Evolutionary conservation across 2,888 invertebrate species (phyloP).

Genomic region (Coremacera marginata): DNA sequence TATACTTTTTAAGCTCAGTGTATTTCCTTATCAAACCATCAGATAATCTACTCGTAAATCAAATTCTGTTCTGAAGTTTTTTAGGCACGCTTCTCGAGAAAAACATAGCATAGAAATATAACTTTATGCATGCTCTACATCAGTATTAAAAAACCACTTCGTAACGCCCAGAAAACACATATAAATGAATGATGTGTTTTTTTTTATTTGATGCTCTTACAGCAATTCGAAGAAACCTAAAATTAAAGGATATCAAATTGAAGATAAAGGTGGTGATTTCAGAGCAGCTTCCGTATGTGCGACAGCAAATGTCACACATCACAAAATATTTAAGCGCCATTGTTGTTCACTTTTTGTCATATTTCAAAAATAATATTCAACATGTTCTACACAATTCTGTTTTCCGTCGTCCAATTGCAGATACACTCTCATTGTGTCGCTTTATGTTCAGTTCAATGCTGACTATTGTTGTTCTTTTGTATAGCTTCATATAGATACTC

Average conservation of each 20-base stretch:
- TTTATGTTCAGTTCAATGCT: neutral
- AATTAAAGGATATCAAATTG: conserved; percentile 5
- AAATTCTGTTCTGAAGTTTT: conserved; percentile 38
- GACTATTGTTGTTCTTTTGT: conserved; percentile 2
- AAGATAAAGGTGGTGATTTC: neutral
- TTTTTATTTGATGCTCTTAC: no score
- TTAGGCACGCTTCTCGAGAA: conserved; percentile 47
- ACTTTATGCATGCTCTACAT: no score
- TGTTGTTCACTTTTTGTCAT: neutral
- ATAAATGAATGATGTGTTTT: no score
- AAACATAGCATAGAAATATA: no score
- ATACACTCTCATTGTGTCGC: neutral
- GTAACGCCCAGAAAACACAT: no score
- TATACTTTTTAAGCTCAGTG: no score
- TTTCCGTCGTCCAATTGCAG: neutral
- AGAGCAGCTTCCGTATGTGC: neutral
- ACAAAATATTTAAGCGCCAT: neutral
- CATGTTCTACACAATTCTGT: neutral
- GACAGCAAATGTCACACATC: neutral
- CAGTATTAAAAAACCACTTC: no score
- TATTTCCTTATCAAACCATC: conserved; percentile 43
- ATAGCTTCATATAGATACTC: conserved; percentile 37
- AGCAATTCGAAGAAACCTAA: conserved; percentile 6
- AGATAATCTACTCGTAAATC: no score
- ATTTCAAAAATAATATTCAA: neutral